Conservation (phyloP, 2,113 vertebrate genomes). For the Phylloscopus whistleri region DNA sequence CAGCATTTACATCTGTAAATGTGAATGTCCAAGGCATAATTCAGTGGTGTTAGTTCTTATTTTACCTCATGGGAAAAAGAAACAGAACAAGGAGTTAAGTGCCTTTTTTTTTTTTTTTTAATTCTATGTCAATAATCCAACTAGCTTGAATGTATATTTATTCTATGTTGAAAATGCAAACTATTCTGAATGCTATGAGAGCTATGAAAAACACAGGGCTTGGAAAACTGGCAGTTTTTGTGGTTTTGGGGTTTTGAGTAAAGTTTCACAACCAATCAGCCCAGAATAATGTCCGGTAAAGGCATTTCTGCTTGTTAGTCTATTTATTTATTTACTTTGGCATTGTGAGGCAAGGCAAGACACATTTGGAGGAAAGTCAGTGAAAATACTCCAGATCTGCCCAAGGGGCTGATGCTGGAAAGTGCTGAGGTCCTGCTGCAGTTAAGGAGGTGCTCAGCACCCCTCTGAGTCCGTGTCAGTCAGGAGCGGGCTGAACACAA, state of each 20-base stretch:
- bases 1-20: background rate
- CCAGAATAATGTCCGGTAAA: slow-evolving; percentile 75
- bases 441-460: background rate
- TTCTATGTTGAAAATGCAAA: slow-evolving; percentile 63
- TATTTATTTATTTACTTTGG: slow-evolving; percentile 64
- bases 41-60: background rate
- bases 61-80: slow-evolving; percentile 38
- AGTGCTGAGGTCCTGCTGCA: background rate
- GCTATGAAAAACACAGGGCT: slow-evolving; percentile 73
- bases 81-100: slow-evolving; percentile 9
- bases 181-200: slow-evolving; percentile 71
- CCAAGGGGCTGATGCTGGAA: background rate
- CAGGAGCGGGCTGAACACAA: background rate
- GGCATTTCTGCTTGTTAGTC: slow-evolving; percentile 63
- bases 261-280: slow-evolving; percentile 80
- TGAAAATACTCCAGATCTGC: background rate
- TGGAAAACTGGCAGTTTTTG: slow-evolving; percentile 80
- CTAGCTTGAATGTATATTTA: slow-evolving; percentile 56
- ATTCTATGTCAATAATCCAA: slow-evolving; percentile 20
- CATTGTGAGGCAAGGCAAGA: background rate
- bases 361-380: slow-evolving; percentile 19
- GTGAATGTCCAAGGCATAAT: background rate
- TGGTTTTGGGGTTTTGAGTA: slow-evolving; percentile 81
- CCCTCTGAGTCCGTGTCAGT: fast-evolving
- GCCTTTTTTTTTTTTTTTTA: background rate